A percentile compares a stretch with the other conserved stretches of the same genome.
Evolutionary conservation across 2,797 vertebrate genomes (phyloP).

Genomic region (Myripristis murdjan): DNA sequence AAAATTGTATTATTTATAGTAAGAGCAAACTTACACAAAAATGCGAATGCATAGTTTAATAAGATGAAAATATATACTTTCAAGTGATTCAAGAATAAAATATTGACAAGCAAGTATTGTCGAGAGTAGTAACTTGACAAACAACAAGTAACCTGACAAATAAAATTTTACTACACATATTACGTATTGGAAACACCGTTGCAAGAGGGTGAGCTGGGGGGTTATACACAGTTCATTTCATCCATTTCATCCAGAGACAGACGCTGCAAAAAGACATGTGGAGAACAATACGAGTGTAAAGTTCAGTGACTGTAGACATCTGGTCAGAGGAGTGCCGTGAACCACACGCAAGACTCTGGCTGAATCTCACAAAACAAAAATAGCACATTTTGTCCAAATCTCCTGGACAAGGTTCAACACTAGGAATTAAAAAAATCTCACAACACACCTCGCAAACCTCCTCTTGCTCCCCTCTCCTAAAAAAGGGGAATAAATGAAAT

Average conservation of each 20-base stretch:
- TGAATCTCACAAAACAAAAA: conserved; percentile 37
- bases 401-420: conserved; percentile 29
- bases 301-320: conserved; percentile 20
- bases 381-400: conserved; percentile 12
- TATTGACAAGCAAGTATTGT: neutral
- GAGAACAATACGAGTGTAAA: conserved; percentile 55
- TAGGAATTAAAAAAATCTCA: conserved; percentile 23
- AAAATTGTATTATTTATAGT: conserved; percentile 33
- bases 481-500: conserved; percentile 63
- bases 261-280: conserved; percentile 28
- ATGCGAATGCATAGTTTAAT: conserved; percentile 38
- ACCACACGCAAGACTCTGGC: conserved; percentile 8
- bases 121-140: too few relatives aligned
- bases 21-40: conserved; percentile 21
- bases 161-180: neutral
- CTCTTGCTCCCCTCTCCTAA: conserved; percentile 13
- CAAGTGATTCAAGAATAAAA: neutral
- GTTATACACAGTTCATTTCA: neutral
- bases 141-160: neutral
- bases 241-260: conserved; percentile 1
- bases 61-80: neutral
- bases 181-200: neutral
- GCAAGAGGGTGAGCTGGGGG: neutral
- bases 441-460: conserved; percentile 61
- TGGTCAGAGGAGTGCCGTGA: conserved; percentile 17